These are phyloP conservation scores for Micropoecilia bifurca DNA, from an alignment of 2,797 vertebrate genomes.

Conservation along the genomic window DNA sequence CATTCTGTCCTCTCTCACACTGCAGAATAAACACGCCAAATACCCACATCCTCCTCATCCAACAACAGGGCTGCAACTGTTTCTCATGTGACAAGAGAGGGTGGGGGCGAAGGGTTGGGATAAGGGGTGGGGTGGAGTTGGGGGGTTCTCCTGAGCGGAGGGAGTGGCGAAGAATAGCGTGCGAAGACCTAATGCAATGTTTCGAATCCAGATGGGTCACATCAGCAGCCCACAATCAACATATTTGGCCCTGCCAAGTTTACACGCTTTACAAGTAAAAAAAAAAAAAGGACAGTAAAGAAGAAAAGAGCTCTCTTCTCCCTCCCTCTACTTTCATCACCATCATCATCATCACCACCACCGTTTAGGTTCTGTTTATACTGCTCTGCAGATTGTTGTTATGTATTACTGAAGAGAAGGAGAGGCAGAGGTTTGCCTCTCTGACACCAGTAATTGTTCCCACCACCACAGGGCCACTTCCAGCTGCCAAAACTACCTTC, in stretches of 20 bases:
- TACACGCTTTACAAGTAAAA: slow-evolving; percentile 73
- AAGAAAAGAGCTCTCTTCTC: slow-evolving; percentile 31
- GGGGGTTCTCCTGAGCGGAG: slow-evolving; percentile 47
- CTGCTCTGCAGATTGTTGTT: slow-evolving; percentile 22
- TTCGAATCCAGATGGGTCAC: slow-evolving; percentile 81
- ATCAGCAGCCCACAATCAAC: slow-evolving; percentile 81
- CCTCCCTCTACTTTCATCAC: slow-evolving; percentile 4
- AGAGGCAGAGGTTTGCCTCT: slow-evolving; percentile 24
- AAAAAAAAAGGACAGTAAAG: slow-evolving; percentile 46
- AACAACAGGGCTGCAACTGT: slow-evolving; percentile 72
- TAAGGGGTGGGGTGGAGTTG: background rate
- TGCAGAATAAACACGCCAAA: slow-evolving; percentile 64
- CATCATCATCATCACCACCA: background rate
- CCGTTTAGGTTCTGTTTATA: slow-evolving; percentile 10
- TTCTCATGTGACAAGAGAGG: slow-evolving; percentile 72
- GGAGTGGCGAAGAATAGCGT: slow-evolving; percentile 75
- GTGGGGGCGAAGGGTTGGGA: slow-evolving; percentile 3
- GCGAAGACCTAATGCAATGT: slow-evolving; percentile 80
- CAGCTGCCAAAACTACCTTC: slow-evolving; percentile 19
- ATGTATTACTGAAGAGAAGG: background rate
- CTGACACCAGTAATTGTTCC: slow-evolving; percentile 54
- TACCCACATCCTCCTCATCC: slow-evolving; percentile 71
- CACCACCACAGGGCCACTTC: slow-evolving; percentile 5
- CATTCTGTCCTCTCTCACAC: slow-evolving; percentile 20
- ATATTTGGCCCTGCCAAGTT: slow-evolving; percentile 76